Conservation (phyloP, 2,888 invertebrate genomes). For the Microctonus aethiopoides region DNA sequence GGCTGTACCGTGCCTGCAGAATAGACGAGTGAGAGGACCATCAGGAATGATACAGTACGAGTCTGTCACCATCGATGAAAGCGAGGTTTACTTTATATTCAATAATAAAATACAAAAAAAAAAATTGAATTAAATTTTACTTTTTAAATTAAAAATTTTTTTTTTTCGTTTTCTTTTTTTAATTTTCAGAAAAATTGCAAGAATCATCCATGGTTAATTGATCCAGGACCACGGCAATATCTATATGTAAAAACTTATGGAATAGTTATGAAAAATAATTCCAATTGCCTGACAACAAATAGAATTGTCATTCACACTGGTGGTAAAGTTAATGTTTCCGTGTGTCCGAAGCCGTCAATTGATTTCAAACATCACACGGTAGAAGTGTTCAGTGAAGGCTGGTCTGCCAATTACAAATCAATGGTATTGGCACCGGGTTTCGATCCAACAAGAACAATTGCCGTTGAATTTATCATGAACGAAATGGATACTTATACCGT, state of each 20-base stretch:
- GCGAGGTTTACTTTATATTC: slow-evolving; percentile 64
- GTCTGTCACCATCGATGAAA: slow-evolving; percentile 68
- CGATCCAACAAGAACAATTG: slow-evolving; percentile 76
- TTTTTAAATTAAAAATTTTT: too few species aligned
- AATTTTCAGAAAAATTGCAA: slow-evolving; percentile 82
- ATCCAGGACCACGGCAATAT: slow-evolving; percentile 80
- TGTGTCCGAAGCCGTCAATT: slow-evolving; percentile 71
- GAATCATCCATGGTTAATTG: slow-evolving; percentile 82
- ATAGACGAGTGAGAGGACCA: slow-evolving; percentile 78
- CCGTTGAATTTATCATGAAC: slow-evolving; percentile 82
- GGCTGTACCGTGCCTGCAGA: slow-evolving; percentile 76
- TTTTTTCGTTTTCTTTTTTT: not conserved
- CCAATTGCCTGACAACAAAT: slow-evolving; percentile 79
- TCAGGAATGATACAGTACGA: slow-evolving; percentile 80
- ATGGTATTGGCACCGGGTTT: slow-evolving; percentile 69
- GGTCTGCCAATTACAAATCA: slow-evolving; percentile 69
- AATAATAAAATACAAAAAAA: not conserved
- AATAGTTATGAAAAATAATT: slow-evolving; percentile 69
- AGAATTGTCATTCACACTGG: slow-evolving; percentile 84
- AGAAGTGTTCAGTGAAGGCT: slow-evolving; percentile 87
- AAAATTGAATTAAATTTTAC: too few species aligned
- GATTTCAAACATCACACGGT: slow-evolving; percentile 75
- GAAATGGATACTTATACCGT: slow-evolving; percentile 81
- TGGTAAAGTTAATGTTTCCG: slow-evolving; percentile 71
- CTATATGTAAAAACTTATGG: slow-evolving; percentile 84